A percentile compares a stretch with the other conserved stretches of the same genome.
Conservation (phyloP, 2,888 invertebrate species). For the Allolobophora icterica region DNA sequence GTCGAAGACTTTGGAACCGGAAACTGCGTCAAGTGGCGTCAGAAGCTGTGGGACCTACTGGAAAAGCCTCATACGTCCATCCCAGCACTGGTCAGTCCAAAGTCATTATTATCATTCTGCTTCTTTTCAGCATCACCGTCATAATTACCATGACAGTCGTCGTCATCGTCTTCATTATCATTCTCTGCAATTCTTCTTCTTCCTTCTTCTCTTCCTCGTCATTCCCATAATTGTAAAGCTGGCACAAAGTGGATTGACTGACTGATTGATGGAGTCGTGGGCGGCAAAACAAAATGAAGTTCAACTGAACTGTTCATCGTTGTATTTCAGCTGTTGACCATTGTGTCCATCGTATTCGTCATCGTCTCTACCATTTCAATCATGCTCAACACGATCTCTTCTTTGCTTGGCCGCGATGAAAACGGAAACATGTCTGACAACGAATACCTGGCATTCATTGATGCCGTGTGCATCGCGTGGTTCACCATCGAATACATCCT, state of each 20-base stretch:
- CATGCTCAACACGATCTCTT: conserved; percentile 97
- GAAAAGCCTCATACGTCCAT: conserved; percentile 97
- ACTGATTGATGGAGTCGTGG: too few species aligned
- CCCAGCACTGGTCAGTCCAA: conserved; percentile 82
- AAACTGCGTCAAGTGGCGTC: conserved; percentile 91
- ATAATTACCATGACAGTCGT: too few species aligned
- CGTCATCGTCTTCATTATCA: too few species aligned
- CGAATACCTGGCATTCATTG: conserved; percentile 84
- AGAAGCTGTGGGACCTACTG: conserved; percentile 94
- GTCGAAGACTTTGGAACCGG: conserved; percentile 76
- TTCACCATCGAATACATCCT: conserved; percentile 96
- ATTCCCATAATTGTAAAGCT: too few species aligned
- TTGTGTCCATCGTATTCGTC: conserved; percentile 99
- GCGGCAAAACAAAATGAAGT: too few species aligned
- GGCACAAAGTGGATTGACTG: too few species aligned
- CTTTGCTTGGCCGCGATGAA: conserved; percentile 72
- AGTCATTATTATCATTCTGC: background rate
- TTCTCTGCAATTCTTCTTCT: too few species aligned
- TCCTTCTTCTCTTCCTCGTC: too few species aligned
- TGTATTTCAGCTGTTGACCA: conserved; percentile 74
- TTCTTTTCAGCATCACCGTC: background rate
- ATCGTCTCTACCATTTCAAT: conserved; percentile 98
- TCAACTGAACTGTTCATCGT: too few species aligned
- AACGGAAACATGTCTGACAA: conserved; percentile 51
- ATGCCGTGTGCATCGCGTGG: conserved; percentile 99